Conservation (phyloP, 2,797 vertebrate genomes). For the Oryzias dopingdopingensis region DNA sequence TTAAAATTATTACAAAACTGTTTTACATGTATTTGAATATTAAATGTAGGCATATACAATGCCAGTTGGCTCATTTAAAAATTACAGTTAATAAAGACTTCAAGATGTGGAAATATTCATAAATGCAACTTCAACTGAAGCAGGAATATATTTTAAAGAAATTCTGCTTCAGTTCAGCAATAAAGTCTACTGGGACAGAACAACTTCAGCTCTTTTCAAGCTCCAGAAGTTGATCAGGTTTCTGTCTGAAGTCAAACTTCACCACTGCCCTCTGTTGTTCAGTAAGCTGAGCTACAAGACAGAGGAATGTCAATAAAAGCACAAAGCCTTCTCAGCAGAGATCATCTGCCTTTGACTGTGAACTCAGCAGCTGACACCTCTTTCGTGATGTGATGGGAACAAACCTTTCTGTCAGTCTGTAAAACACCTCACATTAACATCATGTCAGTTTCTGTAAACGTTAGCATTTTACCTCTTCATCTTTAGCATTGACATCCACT, state of each 20-base stretch:
- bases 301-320: slow-evolving; percentile 24
- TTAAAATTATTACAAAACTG: too few relatives aligned
- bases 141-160: too few relatives aligned
- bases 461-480: slow-evolving; percentile 87
- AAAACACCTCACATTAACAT: slow-evolving; percentile 27
- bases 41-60: too few relatives aligned
- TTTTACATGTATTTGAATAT: too few relatives aligned
- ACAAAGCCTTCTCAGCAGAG: slow-evolving; percentile 52
- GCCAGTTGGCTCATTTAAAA: too few relatives aligned
- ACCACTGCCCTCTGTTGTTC: slow-evolving; percentile 77
- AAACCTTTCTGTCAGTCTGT: slow-evolving; percentile 57
- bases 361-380: slow-evolving; percentile 47
- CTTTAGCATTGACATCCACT: slow-evolving; percentile 88
- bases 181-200: background rate
- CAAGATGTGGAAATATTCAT: too few relatives aligned
- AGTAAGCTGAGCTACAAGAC: slow-evolving; percentile 34
- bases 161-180: too few relatives aligned
- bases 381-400: slow-evolving; percentile 42
- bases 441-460: too few relatives aligned
- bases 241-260: slow-evolving; percentile 51
- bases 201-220: slow-evolving; percentile 1
- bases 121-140: too few relatives aligned
- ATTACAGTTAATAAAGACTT: too few relatives aligned
- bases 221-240: background rate
- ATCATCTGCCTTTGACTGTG: slow-evolving; percentile 56